Base-by-base conservation (phyloP, 2,888 invertebrate species). In the Lacanobia oleracea region DNA sequence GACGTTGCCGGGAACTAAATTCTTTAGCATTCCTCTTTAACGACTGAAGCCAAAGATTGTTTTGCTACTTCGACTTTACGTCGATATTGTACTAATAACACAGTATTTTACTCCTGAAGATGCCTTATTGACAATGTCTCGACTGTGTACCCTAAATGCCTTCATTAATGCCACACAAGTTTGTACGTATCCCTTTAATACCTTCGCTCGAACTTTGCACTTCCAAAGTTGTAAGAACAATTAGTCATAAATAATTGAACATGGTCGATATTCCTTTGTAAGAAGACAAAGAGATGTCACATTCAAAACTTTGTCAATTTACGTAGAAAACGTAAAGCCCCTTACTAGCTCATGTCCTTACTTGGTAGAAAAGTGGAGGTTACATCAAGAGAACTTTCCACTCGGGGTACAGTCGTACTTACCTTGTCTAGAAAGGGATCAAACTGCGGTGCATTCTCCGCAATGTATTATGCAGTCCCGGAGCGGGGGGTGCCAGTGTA, bases 361-460 rank as follows among this genome's bases (percentile, higher is more conserved):
- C 90, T 92, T 90, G 89, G 89, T 89, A 88, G 90, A 93, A 94
- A 95, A 94, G 94, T 93, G 91, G 91, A 93, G 89, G 93, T 91
- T 92, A 91, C 93, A 92, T 94, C 91, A 91, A 92, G 92, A 90
- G 93, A 94, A 95, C 93, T 95, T 95, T 93, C 90, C 90, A 90
- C 89, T 91, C 87, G 87, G 83, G 83, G 87, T 88, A 91, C 91
- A 94, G 90, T 93, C 90, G 93, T 94, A 94, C 95, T 95, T 95
- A 94, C 94, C 93, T 93, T 94, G 95, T 95, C 95, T 94, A 93
- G 94, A 92, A 93, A 93, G 92, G 94, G 95, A 95, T 95, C 95
- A 95, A 94, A 94, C 93, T 95, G 95, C 87, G 93, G 94, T 94
- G 94, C 96, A 95, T 94, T 95, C 95, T 89, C 92, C 90, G 93